Conservation (phyloP, 1,140 invertebrate species). For the Papilio dardanus region DNA sequence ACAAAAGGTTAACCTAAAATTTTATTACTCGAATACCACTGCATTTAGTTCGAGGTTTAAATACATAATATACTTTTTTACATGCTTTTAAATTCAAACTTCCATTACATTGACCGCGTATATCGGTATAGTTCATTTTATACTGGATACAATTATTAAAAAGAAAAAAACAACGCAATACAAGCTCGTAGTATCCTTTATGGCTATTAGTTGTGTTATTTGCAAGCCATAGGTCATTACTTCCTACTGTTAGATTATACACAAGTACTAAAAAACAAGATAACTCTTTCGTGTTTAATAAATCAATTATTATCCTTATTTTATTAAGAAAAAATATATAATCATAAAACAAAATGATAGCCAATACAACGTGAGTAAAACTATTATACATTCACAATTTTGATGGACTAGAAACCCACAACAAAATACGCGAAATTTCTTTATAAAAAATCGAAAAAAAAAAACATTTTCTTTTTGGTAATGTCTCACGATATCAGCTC, state of each 20-base stretch:
- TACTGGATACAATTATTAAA: conserved; percentile 51
- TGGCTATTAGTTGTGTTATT: conserved; percentile 81
- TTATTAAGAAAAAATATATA: conserved; percentile 52
- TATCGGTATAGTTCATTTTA: conserved; percentile 31
- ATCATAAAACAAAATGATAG: conserved; percentile 56
- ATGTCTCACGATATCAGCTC: conserved; percentile 56
- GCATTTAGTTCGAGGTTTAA: not conserved
- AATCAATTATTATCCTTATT: conserved; percentile 58
- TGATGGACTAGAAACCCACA: conserved; percentile 79
- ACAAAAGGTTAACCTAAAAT: not conserved
- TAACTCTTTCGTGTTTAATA: conserved; percentile 59
- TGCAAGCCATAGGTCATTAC: conserved; percentile 78
- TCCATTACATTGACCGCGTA: conserved; percentile 27
- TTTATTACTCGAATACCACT: conserved; percentile 12
- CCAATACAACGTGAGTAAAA: conserved; percentile 63
- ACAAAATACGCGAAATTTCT: conserved; percentile 62
- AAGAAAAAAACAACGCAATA: conserved; percentile 74
- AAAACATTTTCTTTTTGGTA: conserved; percentile 63
- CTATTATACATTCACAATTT: conserved; percentile 73
- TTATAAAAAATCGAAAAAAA: conserved; percentile 57
- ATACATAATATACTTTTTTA: conserved; percentile 22
- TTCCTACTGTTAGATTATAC: conserved; percentile 77
- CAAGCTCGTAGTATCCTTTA: conserved; percentile 76
- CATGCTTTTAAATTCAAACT: not conserved
- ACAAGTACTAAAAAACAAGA: conserved; percentile 71